Evolutionary conservation across 1,140 invertebrate genomes (phyloP), one percentile per base, ranked within the genome.

Genomic region (Rhopalosiphum maidis): DNA sequence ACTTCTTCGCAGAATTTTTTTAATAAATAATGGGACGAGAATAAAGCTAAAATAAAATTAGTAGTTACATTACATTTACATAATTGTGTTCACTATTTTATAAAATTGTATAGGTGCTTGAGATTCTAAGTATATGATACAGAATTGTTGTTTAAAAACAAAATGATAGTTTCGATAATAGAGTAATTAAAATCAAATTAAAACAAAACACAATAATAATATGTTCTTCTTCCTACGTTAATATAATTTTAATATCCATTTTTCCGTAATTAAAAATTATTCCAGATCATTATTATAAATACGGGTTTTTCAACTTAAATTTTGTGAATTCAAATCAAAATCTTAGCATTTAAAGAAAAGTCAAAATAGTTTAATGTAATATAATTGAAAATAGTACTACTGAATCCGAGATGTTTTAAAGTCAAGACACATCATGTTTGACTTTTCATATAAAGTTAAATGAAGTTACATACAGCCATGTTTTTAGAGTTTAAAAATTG

Each of bases 401-500:
- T 37, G 35, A 4, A 55, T 89, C 37, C 9, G 9, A 55, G 21
- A 55, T 35, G 55, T 89, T 54, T 89, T 25, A 54, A 89, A 89
- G 48, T 89, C 51, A 37, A 37, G 22, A 55, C n/a, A 89, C 88
- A 89, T 25, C 48, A 41, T 22, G 88, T 89, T 89, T 89, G 88
- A 55, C 88, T 89, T 89, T 6, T 55, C 21, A 55, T 89, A 89
- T 25, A 54, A 89, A 89, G 35, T 54, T 48, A 18, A 25, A 55
- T 11, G 21, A 37, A n/a, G 23, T 89, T 55, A 37, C 54, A 55
- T 54, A 54, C 48, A 37, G 35, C 51, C 6, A 41, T 55, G 51
- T 82, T 77, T 91, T 77, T n/a, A 35, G 55, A 91, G 43, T 48
- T 82, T 48, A 91, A 77, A 68, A 68, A 82, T 91, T 46, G 25